Evolutionary conservation across 2,113 vertebrate genomes (phyloP), one percentile per base, ranked within the genome.

Genomic region (Triplophysa tibetana): DNA sequence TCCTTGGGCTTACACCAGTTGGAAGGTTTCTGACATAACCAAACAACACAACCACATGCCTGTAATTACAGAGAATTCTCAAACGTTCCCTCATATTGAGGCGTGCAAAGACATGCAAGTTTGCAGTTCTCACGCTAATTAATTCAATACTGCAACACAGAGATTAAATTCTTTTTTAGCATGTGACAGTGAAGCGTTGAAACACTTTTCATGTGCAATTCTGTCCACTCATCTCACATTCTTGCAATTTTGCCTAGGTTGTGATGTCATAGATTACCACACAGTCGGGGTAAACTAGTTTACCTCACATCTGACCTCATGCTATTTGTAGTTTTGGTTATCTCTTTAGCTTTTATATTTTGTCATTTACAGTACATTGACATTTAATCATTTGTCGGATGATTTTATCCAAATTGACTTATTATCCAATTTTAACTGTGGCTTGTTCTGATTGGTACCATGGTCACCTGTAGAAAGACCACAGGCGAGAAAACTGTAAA

Each of bases 251-350:
- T 82, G 84, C 83, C 87, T 66, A 72, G 56, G 63, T 80, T 87
- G 81, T 82, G 82, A 68, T 77, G 78, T 82, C 85, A 83, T 89
- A 85, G 75, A 61, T 79, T 70, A 61, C 63, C 56, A n/a, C 29
- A 33, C 38, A 82, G 68, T 76, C 85, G 82, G 69, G 81, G 87
- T 82, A 83, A 88, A 87, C 87, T 82, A 65, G 83, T 89, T 87
- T 33, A 4, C 60, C 77, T 56, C 79, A 81, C 70, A 52, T 81
- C 69, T 78, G 38, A 70, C 56, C 56, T 24, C 56, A 68, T 38
- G 17, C 24, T 5, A 4, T 38, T 21, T 29, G 8, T 16, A 69
- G 19, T 23, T 17, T 48, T 43, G 66, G 23, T 73, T 73, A 8
- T 38, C 5, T 38, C 33, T 38, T 38, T 38, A 38, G 33, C 5